Evolutionary conservation across 2,797 vertebrate species (phyloP), one percentile per base, ranked within the genome.

Genomic region (Argentina silus): DNA sequence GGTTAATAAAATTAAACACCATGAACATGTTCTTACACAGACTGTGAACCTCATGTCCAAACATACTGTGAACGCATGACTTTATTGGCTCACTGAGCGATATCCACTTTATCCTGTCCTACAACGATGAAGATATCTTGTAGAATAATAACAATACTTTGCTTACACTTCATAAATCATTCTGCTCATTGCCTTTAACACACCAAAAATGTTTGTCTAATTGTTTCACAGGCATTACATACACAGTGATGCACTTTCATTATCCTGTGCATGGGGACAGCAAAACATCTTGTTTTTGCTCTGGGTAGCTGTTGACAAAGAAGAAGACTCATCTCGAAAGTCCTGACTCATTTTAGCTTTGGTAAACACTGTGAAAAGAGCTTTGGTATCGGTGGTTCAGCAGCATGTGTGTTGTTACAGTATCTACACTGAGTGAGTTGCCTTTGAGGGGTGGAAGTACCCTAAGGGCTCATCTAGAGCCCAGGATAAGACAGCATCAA

Each of bases 331-430:
- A 87, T 85, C 71, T 48, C 67, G 83, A 86, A 83, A 77, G 19
- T 80, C 55, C 67, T 82, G 79, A 88, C 80, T 86, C 83, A 78
- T 82, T 78, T 73, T 17, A 67, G 50, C 75, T 84, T 36, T 36
- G 27, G 27, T 36, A 36, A 36, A 36, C 27, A 86, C 82, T 82
- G 17, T 53, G 51, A 65, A 21, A 42, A 4, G 6, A 21, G 80
- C 79, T 74, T 45, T 7, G 64, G 81, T 80, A 74, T 80, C 57
- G 82, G 75, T 60, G 74, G 71, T 73, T 65, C 42, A 63, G 78
- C 69, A 7, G 51, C 19, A 62, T 50, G 15, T 23, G 27, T 4
- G 60, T 66, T 53, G 50, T 19, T 1, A 36, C 27, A 2, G 27
- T 36, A 75, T 65, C 76, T 69, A 69, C 75, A 73, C 79, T 62